Evolutionary conservation across 2,113 vertebrate species (phyloP).

Genomic region (Nesogale talazaci): DNA sequence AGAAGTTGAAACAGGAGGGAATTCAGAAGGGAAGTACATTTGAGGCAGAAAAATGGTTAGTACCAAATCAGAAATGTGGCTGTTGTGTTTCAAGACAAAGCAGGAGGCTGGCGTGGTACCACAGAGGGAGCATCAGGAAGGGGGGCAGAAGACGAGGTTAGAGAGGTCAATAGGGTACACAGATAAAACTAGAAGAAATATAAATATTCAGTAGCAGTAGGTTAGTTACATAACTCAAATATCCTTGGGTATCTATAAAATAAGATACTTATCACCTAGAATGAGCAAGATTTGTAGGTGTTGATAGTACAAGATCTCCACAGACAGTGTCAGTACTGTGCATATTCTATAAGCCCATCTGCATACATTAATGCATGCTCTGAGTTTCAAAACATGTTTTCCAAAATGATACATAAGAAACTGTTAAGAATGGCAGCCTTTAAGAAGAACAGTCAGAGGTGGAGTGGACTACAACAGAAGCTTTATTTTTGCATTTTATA

Average conservation of each 20-base stretch:
- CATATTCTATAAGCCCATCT: not conserved
- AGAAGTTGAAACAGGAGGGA: not conserved
- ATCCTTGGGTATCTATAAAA: not conserved
- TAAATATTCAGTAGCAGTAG: not conserved
- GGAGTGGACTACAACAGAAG: not conserved
- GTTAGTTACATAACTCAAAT: not conserved
- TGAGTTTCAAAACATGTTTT: not conserved
- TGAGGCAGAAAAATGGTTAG: not conserved
- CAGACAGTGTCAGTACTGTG: not conserved
- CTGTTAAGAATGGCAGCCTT: not conserved
- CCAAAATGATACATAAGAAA: not conserved
- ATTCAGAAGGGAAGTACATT: not conserved
- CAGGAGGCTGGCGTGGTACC: not conserved
- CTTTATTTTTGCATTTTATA: constrained; percentile 11
- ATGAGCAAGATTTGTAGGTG: not conserved
- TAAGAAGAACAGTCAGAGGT: not conserved
- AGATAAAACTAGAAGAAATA: not conserved
- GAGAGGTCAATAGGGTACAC: not conserved
- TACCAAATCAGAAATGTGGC: not conserved
- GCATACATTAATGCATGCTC: not conserved
- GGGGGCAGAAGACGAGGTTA: not conserved
- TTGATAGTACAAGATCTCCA: too few relatives aligned
- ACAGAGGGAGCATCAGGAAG: not conserved
- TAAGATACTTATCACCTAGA: not conserved
- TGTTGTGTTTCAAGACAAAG: not conserved